Evolutionary conservation across 2,888 invertebrate species (phyloP).

Genomic region (Gandaritis pyraliata): DNA sequence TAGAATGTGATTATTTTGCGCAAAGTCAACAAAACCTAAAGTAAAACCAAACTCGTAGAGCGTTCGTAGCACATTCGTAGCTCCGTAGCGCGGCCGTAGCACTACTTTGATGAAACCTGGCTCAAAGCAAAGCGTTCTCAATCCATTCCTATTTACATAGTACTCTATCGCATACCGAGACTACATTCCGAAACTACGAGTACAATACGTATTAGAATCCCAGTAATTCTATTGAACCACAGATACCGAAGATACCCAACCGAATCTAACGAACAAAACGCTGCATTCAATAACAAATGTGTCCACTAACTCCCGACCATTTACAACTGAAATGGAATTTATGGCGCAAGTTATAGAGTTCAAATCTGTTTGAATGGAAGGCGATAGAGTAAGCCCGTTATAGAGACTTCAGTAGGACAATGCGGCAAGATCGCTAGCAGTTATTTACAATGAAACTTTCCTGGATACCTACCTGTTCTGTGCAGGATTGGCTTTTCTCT

Average conservation of each 20-base stretch:
- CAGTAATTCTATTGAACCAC: slow-evolving; percentile 28
- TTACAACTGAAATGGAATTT: slow-evolving; percentile 37
- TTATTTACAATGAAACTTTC: slow-evolving; percentile 42
- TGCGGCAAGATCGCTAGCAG: slow-evolving; percentile 42
- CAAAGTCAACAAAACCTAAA: not conserved
- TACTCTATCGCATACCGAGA: slow-evolving; percentile 19
- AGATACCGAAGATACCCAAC: slow-evolving; percentile 31
- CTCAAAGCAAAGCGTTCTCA: slow-evolving; percentile 6
- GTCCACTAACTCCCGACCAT: slow-evolving; percentile 34
- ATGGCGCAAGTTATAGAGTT: slow-evolving; percentile 43
- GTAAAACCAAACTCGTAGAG: not conserved
- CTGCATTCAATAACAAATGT: slow-evolving; percentile 43
- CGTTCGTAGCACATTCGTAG: slow-evolving; percentile 7
- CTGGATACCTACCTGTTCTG: slow-evolving; percentile 34
- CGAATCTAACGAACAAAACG: slow-evolving; percentile 41
- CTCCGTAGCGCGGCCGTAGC: slow-evolving; percentile 19
- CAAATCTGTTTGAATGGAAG: slow-evolving; percentile 41
- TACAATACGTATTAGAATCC: slow-evolving; percentile 23
- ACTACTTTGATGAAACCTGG: slow-evolving; percentile 9
- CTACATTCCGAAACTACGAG: slow-evolving; percentile 14
- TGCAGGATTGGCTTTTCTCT: slow-evolving; percentile 22
- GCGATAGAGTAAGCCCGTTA: slow-evolving; percentile 34
- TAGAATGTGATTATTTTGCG: not conserved
- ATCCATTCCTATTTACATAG: slow-evolving; percentile 8
- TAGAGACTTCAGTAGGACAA: slow-evolving; percentile 36